Conservation (phyloP, 2,113 vertebrate genomes). For the Thamnaconus septentrionalis region DNA sequence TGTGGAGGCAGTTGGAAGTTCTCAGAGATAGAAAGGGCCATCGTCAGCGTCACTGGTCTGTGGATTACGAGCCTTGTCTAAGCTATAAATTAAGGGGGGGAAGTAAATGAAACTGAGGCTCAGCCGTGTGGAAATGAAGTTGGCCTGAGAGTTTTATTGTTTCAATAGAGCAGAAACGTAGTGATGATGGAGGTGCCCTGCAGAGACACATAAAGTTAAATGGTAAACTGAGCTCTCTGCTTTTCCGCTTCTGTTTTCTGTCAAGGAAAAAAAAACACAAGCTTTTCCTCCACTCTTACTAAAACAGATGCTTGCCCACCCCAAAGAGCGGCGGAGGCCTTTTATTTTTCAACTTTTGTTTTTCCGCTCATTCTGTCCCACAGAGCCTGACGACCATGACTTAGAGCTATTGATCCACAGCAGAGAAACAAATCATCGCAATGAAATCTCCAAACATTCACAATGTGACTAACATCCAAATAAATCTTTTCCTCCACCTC, state of each 20-base stretch:
- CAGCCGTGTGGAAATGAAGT: slow-evolving; percentile 31
- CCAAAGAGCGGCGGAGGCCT: background rate
- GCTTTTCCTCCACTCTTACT: background rate
- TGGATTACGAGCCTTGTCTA: slow-evolving; percentile 46
- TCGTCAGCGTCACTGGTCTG: slow-evolving; percentile 41
- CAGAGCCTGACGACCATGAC: slow-evolving; percentile 19
- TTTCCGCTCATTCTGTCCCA: slow-evolving; percentile 20
- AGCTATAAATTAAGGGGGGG: slow-evolving; percentile 17
- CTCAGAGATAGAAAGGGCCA: slow-evolving; percentile 22
- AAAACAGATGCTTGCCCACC: background rate
- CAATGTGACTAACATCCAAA: slow-evolving; percentile 4
- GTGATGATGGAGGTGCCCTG: too few relatives aligned
- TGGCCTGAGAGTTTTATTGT: background rate
- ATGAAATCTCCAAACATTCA: slow-evolving; percentile 16
- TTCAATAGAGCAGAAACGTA: too few relatives aligned
- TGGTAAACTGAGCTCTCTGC: too few relatives aligned
- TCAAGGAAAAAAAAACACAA: too few relatives aligned
- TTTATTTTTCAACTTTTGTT: slow-evolving; percentile 6
- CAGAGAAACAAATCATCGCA: slow-evolving; percentile 29
- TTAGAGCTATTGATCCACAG: slow-evolving; percentile 30
- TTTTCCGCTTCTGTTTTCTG: too few relatives aligned
- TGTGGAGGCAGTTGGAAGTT: slow-evolving; percentile 41
- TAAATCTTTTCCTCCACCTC: too few relatives aligned
- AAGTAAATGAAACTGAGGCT: slow-evolving; percentile 34
- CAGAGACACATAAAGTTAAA: too few relatives aligned